Conservation (phyloP, 2,888 invertebrate genomes). For the Apeira syringaria region DNA sequence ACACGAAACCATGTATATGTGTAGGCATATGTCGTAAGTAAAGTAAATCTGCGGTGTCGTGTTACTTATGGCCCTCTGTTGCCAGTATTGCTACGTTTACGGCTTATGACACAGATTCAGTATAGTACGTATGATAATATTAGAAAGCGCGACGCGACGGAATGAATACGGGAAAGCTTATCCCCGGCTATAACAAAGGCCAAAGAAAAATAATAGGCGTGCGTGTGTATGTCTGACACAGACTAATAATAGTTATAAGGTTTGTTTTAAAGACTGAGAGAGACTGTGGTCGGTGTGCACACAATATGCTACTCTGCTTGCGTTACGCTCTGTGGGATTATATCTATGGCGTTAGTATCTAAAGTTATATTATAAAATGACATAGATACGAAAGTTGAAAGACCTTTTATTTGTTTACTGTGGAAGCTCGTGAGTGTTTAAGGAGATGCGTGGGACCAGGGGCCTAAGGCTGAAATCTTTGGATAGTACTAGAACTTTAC, state of each 20-base stretch:
- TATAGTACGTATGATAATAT: conserved; percentile 36
- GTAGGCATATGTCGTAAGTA: too few relatives aligned
- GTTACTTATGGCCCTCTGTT: conserved; percentile 40
- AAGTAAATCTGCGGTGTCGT: conserved; percentile 13
- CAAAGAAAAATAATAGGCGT: conserved; percentile 1
- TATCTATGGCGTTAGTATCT: neutral
- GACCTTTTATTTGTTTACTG: neutral
- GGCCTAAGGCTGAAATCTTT: too few relatives aligned
- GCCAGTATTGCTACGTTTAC: too few relatives aligned
- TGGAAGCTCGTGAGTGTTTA: too few relatives aligned
- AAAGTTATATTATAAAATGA: too few relatives aligned
- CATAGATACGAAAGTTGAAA: neutral
- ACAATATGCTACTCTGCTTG: conserved; percentile 20
- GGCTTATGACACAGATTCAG: too few relatives aligned
- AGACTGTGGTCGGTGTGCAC: conserved; percentile 18
- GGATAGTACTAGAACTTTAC: too few relatives aligned
- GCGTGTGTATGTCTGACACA: neutral
- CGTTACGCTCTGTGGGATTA: conserved; percentile 21
- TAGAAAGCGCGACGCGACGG: conserved; percentile 40
- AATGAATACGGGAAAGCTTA: conserved; percentile 27
- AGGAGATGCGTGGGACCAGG: too few relatives aligned
- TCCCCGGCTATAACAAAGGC: conserved; percentile 7
- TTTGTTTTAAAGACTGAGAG: neutral
- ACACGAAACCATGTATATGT: too few relatives aligned
- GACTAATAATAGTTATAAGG: neutral